Evolutionary conservation across 1,140 invertebrate species (phyloP), one percentile per base, ranked within the genome.

Genomic region (Drosophila malerkotliana): DNA sequence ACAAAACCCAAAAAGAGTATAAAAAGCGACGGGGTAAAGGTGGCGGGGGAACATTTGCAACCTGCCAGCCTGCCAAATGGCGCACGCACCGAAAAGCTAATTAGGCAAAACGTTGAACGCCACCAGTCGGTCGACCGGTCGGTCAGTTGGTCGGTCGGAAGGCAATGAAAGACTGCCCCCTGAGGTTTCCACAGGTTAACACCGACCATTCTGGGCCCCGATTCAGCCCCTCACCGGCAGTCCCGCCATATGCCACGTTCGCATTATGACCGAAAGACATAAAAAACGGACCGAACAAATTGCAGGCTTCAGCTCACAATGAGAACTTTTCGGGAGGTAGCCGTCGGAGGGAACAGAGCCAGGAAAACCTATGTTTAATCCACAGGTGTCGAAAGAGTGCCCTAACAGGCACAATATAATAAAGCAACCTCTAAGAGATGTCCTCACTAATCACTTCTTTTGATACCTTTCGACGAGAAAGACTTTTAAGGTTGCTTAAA

Each of bases 71-170:
- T 62, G 54, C 51, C 55, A 67, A 62, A 62, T 67, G 80, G 57
- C 73, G 62, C 80, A 83, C 81, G 80, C 80, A 83, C 80, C 76
- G 77, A 83, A 83, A 82, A 83, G 80, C 80, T 83, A 83, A 83
- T 83, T 83, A 84, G 81, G 81, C 80, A 83, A 83, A 84, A 85
- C 80, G 77, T 71, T 80, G 71, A 83, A 83, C 66, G 66, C 77
- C 63, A 60, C 47, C 71, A 64, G 63, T 14, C 39, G n/a, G 1
- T n/a, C 39, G n/a, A 4, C 9, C 39, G 0, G 41, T 8, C 15
- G 5, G 14, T 12, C 34, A 1, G 12, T 4, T 4, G 3, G 34
- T 8, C n/a, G 41, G 41, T 44, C 41, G 41, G 41, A 62, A 64
- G 63, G 79, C 72, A 62, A 83, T 83, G 77, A 84, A 79, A 75